Base-by-base conservation (phyloP, 2,113 vertebrate genomes). In the Noturus placidus region DNA sequence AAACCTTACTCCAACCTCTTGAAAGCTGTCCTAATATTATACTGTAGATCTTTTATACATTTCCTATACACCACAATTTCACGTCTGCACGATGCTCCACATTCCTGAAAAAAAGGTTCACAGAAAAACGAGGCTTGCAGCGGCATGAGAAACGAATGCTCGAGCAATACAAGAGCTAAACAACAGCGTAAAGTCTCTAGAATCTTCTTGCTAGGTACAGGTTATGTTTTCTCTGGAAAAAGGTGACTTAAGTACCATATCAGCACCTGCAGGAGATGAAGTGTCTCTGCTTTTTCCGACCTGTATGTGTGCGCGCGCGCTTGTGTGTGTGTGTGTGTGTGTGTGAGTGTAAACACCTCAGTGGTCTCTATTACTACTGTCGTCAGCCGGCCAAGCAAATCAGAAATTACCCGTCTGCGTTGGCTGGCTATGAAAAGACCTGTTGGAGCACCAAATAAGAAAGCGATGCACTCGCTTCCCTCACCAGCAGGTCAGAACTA, bases 371-470 rank as follows among this genome's bases (percentile, higher is more conserved):
- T 89, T 92, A 89, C 91, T 33, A 87, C 86, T 90, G 90, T 93
- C 94, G 93, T 94, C 92, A 94, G 92, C 92, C 91, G 93, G 91
- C 92, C 91, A 94, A 92, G 92, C 90, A 96, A 96, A 96, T 93
- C 90, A 93, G 91, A 92, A 93, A 94, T 95, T 93, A 95, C 94
- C 94, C 92, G 94, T 94, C 94, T 91, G 92, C 94, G 91, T 93
- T 88, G 91, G 91, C 92, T 88, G 91, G 93, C 93, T 90, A 94
- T 92, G 94, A 94, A 93, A 94, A 92, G 94, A 94, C 92, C 94
- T 95, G 93, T 92, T 93, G 90, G 89, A 95, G 94, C 94, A 93
- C 94, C 94, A 94, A 95, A 95, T 95, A 94, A 93, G 92, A 93
- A 83, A 89, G 69, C 84, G 87, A 90, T 89, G 89, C 89, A 86